These are phyloP conservation scores for Gracilinanus agilis DNA, from an alignment of 2,113 vertebrate species.

Conservation along the genomic window DNA sequence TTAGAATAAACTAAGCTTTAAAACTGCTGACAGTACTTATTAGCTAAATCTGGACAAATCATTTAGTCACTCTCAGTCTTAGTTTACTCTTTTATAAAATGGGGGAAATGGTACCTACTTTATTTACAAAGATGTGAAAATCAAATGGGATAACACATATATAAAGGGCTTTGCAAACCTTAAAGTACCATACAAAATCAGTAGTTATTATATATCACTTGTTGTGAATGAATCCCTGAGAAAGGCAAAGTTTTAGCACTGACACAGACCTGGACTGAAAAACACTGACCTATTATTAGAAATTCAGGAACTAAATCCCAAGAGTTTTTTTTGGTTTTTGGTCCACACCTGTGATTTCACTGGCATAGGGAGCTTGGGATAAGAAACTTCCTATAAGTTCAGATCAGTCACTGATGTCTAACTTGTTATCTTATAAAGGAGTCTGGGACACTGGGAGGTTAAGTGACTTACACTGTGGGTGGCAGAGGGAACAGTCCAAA, in stretches of 20 bases:
- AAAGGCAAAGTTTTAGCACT: background rate
- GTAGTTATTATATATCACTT: too few species aligned
- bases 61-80: background rate
- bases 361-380: background rate
- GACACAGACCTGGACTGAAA: constrained; percentile 37
- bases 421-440: background rate
- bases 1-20: background rate
- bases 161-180: background rate
- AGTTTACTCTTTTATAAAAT: background rate
- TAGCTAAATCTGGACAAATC: background rate
- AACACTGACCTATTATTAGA: background rate
- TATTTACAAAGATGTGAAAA: background rate
- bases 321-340: background rate
- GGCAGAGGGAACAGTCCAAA: background rate
- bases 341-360: background rate
- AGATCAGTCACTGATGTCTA: background rate
- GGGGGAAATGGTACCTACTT: background rate
- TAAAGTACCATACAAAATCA: background rate
- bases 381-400: background rate
- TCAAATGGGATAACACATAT: background rate
- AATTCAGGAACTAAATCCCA: background rate
- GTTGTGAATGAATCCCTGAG: constrained; percentile 45
- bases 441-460: background rate
- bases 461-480: background rate
- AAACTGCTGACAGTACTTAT: background rate